These are phyloP conservation scores for Gastracanthus pulcherrimus DNA, from an alignment of 2,888 invertebrate species.

Conservation along the genomic window DNA sequence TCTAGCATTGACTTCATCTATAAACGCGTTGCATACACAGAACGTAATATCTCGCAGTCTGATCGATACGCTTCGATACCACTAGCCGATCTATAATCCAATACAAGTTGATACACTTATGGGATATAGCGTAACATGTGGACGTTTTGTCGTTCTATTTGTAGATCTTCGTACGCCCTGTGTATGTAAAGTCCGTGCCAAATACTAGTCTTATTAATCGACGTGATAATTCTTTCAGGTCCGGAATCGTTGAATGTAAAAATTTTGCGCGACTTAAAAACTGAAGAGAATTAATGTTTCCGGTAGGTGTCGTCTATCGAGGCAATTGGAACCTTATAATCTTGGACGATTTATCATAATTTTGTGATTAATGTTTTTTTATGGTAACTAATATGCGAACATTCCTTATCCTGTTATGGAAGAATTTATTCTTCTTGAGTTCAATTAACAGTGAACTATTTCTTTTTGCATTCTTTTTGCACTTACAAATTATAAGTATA, in stretches of 20 bases:
- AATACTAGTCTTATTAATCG: not conserved
- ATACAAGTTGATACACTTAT: conserved; percentile 6
- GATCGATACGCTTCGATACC: conserved; percentile 10
- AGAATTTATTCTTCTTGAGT: too few relatives aligned
- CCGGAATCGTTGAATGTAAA: not conserved
- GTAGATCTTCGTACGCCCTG: not conserved
- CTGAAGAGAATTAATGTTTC: not conserved
- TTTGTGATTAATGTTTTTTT: conserved; percentile 9
- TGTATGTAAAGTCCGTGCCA: not conserved
- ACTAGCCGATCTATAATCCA: not conserved
- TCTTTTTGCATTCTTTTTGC: too few relatives aligned
- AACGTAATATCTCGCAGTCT: not conserved
- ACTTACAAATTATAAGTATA: not conserved
- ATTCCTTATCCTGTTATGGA: too few relatives aligned
- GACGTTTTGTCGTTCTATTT: not conserved
- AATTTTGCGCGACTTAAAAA: not conserved
- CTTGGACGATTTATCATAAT: not conserved
- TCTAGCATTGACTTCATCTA: not conserved
- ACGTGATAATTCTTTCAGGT: not conserved
- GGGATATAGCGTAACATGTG: not conserved
- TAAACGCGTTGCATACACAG: not conserved
- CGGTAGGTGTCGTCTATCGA: not conserved
- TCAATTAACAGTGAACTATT: too few relatives aligned
- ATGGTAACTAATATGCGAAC: too few relatives aligned
- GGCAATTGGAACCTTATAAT: not conserved